phyloP scores from a whole-genome alignment of 2,113 vertebrate genomes.

The Paedocypris sp. region DNA sequence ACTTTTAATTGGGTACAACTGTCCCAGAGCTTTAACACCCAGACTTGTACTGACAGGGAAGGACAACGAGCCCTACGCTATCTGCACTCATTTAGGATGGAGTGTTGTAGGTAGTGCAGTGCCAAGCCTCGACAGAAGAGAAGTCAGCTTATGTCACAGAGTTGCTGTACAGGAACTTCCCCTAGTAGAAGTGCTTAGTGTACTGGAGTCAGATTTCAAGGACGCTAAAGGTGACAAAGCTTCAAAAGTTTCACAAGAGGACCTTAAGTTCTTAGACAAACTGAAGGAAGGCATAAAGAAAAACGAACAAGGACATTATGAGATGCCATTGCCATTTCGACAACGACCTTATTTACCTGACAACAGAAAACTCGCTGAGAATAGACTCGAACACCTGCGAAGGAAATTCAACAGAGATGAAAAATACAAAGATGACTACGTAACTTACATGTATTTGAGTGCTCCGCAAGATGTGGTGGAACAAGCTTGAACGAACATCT shows the following conservation, averaged over 20 bases:
- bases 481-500: slow-evolving; percentile 5
- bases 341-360: background rate
- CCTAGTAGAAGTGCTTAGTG: slow-evolving; percentile 4
- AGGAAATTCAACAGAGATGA: background rate
- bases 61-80: slow-evolving; percentile 3
- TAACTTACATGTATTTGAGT: background rate
- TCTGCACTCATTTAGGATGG: slow-evolving; percentile 18
- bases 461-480: background rate
- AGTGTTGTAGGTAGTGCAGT: background rate
- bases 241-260: slow-evolving; percentile 26
- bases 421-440: slow-evolving; percentile 5
- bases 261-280: slow-evolving; percentile 10
- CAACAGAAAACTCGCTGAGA: background rate
- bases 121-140: background rate
- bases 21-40: slow-evolving; percentile 1
- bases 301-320: background rate
- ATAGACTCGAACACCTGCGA: slow-evolving; percentile 3
- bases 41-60: slow-evolving; percentile 8
- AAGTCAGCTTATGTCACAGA: background rate
- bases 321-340: slow-evolving; percentile 9
- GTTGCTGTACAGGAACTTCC: no score
- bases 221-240: background rate
- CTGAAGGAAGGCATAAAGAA: no score
- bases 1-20: slow-evolving; percentile 15
- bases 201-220: slow-evolving; percentile 19